Base-by-base conservation (phyloP, 2,113 vertebrate genomes). In the Rhabdomys dilectus region DNA sequence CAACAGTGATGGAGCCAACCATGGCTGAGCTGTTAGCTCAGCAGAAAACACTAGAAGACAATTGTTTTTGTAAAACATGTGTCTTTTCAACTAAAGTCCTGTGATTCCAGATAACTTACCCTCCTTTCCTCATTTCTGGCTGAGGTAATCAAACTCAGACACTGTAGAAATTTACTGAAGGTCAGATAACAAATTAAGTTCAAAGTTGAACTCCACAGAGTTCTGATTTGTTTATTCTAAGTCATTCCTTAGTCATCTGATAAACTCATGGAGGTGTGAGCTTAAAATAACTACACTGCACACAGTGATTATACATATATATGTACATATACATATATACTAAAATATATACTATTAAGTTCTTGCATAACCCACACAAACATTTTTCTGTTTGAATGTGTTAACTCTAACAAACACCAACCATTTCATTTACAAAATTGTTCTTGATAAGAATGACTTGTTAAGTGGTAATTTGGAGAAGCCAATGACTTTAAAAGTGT, bases 371-470 rank as follows among this genome's bases (percentile, higher is more conserved):
- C 53, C 39, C 64, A 78, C 60, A 58, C 51, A 96, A 82, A 77
- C 48, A 88, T 88, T 62, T 81, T 85, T 73, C 85, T 87, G 51
- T 73, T 75, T 73, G 78, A 90, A 66, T 75, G 16, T 73, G 36
- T 22, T 64, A 85, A 19, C 53, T 78, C 58, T 72, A 96, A 75
- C 31, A 92, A 87, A 81, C 31, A 93, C 48, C 62, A 88, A 70
- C 16, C n/a, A 90, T 80, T 89, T 93, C 87, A 95, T 93, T 90
- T 81, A 81, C 34, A 80, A 75, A 91, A 75, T 15, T 80, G n/a
- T 60, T 48, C 60, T 90, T 60, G 15, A 85, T 85, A 89, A 72
- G 36, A 89, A 85, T 58, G 22, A 16, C 51, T 60, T 88, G 31
- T 78, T 88, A 87, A 86, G 26, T 56, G 56, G 53, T 89, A 68